Evolutionary conservation across 2,797 vertebrate genomes (phyloP).

Genomic region (Cossypha heuglini): DNA sequence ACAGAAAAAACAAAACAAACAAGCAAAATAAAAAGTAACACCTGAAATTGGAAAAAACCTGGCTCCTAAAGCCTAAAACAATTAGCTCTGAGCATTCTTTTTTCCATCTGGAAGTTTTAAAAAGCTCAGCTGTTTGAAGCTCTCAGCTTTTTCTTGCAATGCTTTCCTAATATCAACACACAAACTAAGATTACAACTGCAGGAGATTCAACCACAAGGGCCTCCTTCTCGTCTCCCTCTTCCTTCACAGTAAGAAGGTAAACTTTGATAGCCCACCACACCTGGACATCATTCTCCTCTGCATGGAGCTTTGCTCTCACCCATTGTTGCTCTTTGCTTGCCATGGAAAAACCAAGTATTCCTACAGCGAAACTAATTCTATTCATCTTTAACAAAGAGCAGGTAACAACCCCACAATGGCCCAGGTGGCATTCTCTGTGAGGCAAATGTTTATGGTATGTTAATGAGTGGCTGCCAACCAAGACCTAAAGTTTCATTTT

Average conservation of each 20-base stretch:
- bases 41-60: not conserved
- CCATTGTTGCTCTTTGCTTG: accelerated
- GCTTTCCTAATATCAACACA: not conserved
- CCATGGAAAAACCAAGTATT: not conserved
- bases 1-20: not conserved
- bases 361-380: not conserved
- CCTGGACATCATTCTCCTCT: not conserved
- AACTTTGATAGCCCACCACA: not conserved
- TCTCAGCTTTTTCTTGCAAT: not conserved
- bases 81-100: not conserved
- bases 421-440: not conserved
- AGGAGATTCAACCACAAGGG: not conserved
- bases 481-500: not conserved
- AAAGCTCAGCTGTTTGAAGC: not conserved
- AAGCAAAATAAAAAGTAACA: not conserved
- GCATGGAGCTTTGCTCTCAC: not conserved
- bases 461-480: not conserved
- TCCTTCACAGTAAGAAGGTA: not conserved
- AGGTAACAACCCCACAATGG: not conserved
- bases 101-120: not conserved
- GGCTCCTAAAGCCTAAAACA: not conserved
- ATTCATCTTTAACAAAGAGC: not conserved
- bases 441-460: not conserved
- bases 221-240: not conserved
- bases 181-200: not conserved